Percentiles rank a stretch among this genome's conserved stretches.
These are phyloP conservation scores for Chanos chanos DNA, from an alignment of 2,797 vertebrate genomes.

Conservation along the genomic window DNA sequence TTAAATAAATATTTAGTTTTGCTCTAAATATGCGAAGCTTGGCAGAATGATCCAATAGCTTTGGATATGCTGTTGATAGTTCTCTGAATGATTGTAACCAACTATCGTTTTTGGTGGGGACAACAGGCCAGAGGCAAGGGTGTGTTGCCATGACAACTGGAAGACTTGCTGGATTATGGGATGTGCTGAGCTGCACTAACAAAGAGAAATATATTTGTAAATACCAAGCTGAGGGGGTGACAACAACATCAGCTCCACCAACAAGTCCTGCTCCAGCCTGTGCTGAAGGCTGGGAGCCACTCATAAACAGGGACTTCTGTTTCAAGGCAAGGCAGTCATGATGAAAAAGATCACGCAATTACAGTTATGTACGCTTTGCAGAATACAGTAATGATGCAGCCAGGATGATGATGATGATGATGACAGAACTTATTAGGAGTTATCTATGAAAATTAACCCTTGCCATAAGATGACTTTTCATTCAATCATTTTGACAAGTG, in stretches of 20 bases:
- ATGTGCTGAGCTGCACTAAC: slow-evolving; percentile 83
- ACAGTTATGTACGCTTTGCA: no score
- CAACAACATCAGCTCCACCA: slow-evolving; percentile 68
- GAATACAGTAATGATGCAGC: no score
- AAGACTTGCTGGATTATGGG: slow-evolving; percentile 87
- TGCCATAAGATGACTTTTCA: not conserved
- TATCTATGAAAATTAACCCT: no score
- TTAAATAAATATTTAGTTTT: no score
- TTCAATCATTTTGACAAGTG: no score
- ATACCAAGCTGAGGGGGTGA: slow-evolving; percentile 77
- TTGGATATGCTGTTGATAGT: not conserved
- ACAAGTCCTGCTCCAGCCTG: slow-evolving; percentile 75
- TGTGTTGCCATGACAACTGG: slow-evolving; percentile 91
- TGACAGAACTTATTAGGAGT: no score
- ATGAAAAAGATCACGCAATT: no score
- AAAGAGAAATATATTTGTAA: slow-evolving; percentile 90
- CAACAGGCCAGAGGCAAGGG: slow-evolving; percentile 78
- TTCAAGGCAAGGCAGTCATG: slow-evolving; percentile 54
- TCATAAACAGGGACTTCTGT: slow-evolving; percentile 54
- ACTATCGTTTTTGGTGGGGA: not conserved
- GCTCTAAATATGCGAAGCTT: no score
- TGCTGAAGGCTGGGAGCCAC: slow-evolving; percentile 67
- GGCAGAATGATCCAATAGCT: no score
- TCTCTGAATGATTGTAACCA: not conserved
- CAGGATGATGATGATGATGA: no score